Conservation (phyloP, 2,797 vertebrate genomes). For the Danio albolineatus region DNA sequence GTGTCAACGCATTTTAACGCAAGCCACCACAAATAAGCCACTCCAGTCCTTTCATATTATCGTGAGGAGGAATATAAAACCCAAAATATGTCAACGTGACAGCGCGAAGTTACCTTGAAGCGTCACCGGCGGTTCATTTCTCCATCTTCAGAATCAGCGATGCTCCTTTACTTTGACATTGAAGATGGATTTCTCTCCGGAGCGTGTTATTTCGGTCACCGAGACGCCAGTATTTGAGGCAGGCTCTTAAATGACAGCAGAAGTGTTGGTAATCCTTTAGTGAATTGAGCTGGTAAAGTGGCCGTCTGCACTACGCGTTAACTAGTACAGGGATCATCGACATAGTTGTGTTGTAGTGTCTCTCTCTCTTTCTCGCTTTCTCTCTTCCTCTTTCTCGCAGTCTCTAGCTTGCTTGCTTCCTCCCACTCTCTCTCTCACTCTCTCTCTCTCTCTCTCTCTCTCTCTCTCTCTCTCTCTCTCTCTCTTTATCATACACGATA, state of each 20-base stretch:
- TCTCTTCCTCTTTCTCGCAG: background rate
- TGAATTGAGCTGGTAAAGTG: conserved; percentile 50
- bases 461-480: background rate
- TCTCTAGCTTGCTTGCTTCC: background rate
- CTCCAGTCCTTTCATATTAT: background rate
- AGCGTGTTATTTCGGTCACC: background rate
- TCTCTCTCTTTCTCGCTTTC: background rate
- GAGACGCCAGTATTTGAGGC: background rate
- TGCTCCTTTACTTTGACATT: conserved; percentile 59
- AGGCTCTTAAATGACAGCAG: conserved; percentile 4
- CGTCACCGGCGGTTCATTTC: conserved; percentile 66
- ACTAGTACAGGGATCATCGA: conserved; percentile 28
- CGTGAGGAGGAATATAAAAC: conserved; percentile 14
- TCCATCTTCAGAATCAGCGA: conserved; percentile 65
- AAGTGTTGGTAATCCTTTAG: conserved; percentile 37
- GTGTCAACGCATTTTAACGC: conserved; percentile 10
- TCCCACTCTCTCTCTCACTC: background rate
- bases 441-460: background rate
- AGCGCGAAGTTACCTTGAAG: conserved; percentile 66
- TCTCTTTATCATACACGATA: background rate
- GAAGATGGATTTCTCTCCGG: conserved; percentile 19
- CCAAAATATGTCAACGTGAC: conserved; percentile 19
- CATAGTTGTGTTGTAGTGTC: conserved; percentile 47
- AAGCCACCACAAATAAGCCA: background rate
- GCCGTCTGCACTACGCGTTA: conserved; percentile 33